These are phyloP conservation scores for Pipistrellus nathusii DNA, from an alignment of 2,797 vertebrate species.

Conservation along the genomic window DNA sequence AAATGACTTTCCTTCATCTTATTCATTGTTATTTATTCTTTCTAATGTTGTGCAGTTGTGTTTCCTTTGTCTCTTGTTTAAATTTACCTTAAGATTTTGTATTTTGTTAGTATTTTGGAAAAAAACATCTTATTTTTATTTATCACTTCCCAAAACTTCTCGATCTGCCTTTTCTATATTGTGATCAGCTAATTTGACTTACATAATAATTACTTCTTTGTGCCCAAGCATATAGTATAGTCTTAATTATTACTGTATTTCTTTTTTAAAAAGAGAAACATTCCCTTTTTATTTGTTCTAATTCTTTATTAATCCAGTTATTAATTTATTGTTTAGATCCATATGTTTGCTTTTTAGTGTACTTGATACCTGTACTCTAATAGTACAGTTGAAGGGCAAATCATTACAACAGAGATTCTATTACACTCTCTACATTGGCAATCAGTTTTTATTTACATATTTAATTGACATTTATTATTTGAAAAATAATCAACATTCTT, in stretches of 20 bases:
- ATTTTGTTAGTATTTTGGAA: conserved; percentile 29
- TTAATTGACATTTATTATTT: conserved; percentile 6
- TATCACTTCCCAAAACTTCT: not conserved
- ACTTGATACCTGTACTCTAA: not conserved
- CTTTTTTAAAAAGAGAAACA: not conserved
- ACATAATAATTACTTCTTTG: not conserved
- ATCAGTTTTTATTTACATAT: not conserved
- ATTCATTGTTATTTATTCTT: not conserved
- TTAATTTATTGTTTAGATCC: not conserved
- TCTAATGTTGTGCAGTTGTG: not conserved
- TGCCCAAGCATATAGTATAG: not conserved
- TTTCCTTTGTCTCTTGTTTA: conserved; percentile 26
- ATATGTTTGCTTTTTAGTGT: not conserved
- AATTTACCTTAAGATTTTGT: not conserved
- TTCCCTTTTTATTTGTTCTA: not conserved
- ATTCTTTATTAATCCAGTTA: not conserved
- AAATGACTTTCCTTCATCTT: not conserved
- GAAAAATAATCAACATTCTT: not conserved
- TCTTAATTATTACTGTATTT: not conserved
- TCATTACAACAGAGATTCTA: not conserved
- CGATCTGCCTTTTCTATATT: not conserved
- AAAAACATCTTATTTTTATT: not conserved
- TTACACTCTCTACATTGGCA: not conserved
- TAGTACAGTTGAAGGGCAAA: not conserved
- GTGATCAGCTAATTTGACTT: conserved; percentile 21